Evolutionary conservation across 2,113 vertebrate species (phyloP), one percentile per base, ranked within the genome.

Genomic region (Saccopteryx bilineata): DNA sequence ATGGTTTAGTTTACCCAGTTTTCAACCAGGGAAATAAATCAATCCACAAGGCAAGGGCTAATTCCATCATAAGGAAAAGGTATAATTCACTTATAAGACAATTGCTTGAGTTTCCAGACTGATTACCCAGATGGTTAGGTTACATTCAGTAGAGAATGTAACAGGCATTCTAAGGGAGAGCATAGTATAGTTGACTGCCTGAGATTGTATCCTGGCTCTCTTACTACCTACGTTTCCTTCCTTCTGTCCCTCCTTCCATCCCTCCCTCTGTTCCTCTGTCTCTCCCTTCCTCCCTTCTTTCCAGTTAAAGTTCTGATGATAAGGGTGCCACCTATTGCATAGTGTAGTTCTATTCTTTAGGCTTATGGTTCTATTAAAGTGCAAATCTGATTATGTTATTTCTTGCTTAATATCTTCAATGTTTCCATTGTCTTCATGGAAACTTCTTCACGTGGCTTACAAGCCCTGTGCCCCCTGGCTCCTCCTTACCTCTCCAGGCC

Each of bases 51-150:
- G 33, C 31, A 82, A 90, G 19, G 6, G 26, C 28, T 31, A 18
- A 90, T 84, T 87, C 21, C 48, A 81, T 65, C 14, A n/a, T 69
- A 90, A 66, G 31, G 72, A 74, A 94, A 94, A 69, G 39, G n/a
- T 26, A 31, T 24, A 56, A 12, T 31, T 86, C n/a, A 26, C 19
- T 23, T 15, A 28, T 18, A 88, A 88, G 81, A 60, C 8, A 17
- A 76, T 58, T 84, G 39, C 10, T 46, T 31, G 19, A 31, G 18
- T 90, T 96, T 95, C 69, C 58, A 69, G 39, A 33, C 46, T 39
- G 56, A 72, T 33, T 15, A 61, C 10, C 26, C 65, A 11, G 24
- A 72, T 63, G 74, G 39, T 15, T 91, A 60, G 33, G 21, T 39
- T 71, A 12, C 68, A 26, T 80, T 93, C 26, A 26, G 9, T 31